Evolutionary conservation across 2,888 invertebrate species (phyloP).

Genomic region (Phengaris arion): DNA sequence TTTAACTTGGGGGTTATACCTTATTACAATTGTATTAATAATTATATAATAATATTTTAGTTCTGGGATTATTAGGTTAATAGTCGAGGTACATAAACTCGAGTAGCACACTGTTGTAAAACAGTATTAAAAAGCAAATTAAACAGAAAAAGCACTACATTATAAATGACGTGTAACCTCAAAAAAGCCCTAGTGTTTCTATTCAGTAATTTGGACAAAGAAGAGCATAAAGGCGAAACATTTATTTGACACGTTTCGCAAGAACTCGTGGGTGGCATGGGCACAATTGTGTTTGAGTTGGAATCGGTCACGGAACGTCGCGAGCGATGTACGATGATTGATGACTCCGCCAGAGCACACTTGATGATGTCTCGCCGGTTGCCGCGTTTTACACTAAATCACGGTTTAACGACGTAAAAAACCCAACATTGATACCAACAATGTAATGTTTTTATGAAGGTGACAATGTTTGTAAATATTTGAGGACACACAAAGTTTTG

Average conservation of each 20-base stretch:
- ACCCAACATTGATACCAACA: conserved; percentile 7
- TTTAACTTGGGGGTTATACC: background rate
- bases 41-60: background rate
- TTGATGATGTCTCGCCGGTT: conserved; percentile 35
- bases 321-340: conserved; percentile 57
- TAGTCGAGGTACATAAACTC: background rate
- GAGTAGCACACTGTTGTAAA: background rate
- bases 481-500: background rate
- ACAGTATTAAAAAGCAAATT: background rate
- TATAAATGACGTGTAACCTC: background rate
- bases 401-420: conserved; percentile 22
- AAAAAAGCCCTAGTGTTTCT: background rate
- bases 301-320: conserved; percentile 75
- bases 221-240: conserved; percentile 20
- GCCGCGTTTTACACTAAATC: conserved; percentile 30
- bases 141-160: background rate
- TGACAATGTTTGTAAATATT: background rate
- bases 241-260: conserved; percentile 42
- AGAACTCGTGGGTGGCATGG: conserved; percentile 64
- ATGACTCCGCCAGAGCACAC: conserved; percentile 51
- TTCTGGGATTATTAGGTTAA: background rate
- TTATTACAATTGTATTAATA: background rate
- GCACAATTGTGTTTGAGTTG: conserved; percentile 75
- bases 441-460: background rate
- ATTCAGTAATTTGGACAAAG: conserved; percentile 18